phyloP scores from a whole-genome alignment of 2,797 vertebrate species.

The Tinamus major region DNA sequence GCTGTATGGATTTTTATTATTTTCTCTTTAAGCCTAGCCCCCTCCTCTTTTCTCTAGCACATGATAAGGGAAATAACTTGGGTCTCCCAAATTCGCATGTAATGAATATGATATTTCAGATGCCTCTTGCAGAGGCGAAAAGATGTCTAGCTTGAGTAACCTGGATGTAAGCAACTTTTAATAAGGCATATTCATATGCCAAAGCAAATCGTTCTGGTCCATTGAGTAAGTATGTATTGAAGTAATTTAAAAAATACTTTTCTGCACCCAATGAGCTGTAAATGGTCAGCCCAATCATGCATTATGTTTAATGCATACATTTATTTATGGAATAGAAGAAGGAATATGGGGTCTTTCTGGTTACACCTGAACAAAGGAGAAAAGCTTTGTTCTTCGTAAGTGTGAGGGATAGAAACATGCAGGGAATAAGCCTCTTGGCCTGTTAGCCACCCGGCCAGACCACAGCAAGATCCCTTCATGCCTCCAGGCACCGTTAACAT shows the following conservation, averaged over 20 bases:
- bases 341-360: not conserved
- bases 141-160: constrained; percentile 35
- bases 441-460: no score
- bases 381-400: not conserved
- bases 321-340: constrained; percentile 71
- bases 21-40: not conserved
- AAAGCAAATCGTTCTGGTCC: constrained; percentile 68
- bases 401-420: not conserved
- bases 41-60: not conserved
- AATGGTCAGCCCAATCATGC: constrained; percentile 68
- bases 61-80: constrained; percentile 37
- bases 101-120: constrained; percentile 60
- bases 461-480: not conserved
- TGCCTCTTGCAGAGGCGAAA: constrained; percentile 4
- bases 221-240: constrained; percentile 76
- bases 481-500: not conserved
- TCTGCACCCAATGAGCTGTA: constrained; percentile 69
- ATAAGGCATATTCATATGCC: constrained; percentile 57
- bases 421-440: not conserved
- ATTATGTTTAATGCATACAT: constrained; percentile 55
- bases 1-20: not conserved
- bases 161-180: constrained; percentile 69
- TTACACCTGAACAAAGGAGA: not conserved
- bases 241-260: constrained; percentile 77
- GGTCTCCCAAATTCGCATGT: constrained; percentile 21